Evolutionary conservation across 2,797 vertebrate genomes (phyloP).

Genomic region (Enteromius viviparus): DNA sequence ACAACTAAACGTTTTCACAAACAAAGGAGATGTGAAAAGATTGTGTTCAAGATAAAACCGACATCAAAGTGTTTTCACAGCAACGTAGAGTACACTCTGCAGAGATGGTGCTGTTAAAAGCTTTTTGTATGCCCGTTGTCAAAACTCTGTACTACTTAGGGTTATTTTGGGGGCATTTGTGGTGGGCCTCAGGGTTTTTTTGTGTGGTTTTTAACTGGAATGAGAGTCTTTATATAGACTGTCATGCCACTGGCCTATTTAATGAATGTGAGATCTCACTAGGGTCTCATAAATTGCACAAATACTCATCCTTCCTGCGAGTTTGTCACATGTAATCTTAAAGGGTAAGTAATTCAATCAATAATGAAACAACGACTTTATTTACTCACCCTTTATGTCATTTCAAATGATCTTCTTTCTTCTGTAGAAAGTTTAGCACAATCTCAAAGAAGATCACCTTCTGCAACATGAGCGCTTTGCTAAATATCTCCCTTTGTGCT

Average conservation of each 20-base stretch:
- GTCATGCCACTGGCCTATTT: conserved; percentile 36
- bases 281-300: neutral
- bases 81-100: neutral
- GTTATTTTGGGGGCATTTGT: neutral
- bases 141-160: neutral
- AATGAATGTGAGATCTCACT: conserved; percentile 30
- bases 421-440: neutral
- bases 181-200: conserved; percentile 31
- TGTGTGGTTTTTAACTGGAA: conserved; percentile 20
- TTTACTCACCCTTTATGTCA: neutral
- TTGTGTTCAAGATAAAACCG: neutral
- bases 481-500: neutral
- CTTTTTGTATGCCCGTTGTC: neutral
- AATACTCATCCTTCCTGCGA: conserved; percentile 19
- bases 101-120: neutral
- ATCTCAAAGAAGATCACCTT: neutral
- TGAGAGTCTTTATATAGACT: conserved; percentile 43
- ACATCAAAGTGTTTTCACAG: conserved; percentile 7
- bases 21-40: conserved; percentile 10
- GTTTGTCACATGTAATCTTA: conserved; percentile 1
- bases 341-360: neutral
- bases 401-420: neutral
- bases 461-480: neutral
- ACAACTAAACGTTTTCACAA: neutral
- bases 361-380: neutral